These are phyloP conservation scores for Gadus macrocephalus DNA, from an alignment of 2,113 vertebrate genomes.

Conservation along the genomic window DNA sequence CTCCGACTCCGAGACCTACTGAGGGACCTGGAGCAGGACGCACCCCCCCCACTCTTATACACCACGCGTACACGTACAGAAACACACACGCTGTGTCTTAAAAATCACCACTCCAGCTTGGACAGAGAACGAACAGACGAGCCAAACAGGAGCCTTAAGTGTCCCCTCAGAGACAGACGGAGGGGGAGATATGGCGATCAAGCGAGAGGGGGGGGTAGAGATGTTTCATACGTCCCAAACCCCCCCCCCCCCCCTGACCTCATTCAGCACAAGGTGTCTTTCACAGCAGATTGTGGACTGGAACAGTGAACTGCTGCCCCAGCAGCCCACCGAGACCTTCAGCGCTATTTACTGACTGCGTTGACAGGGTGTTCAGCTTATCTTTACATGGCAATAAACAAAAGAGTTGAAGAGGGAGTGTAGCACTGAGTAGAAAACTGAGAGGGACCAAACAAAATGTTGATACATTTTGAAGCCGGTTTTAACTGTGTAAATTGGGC, in stretches of 20 bases:
- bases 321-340: constrained; percentile 38
- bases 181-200: constrained; percentile 17
- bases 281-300: constrained; percentile 4
- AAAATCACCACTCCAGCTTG: constrained; percentile 57
- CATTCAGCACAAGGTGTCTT: constrained; percentile 56
- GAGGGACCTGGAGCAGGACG: constrained; percentile 41
- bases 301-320: constrained; percentile 43
- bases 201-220: no score
- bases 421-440: constrained; percentile 52
- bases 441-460: constrained; percentile 62
- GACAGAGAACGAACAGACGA: constrained; percentile 41
- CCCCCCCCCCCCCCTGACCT: constrained; percentile 54
- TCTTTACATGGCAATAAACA: constrained; percentile 55
- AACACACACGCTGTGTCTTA: constrained; percentile 61
- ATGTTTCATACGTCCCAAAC: constrained; percentile 6
- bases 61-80: constrained; percentile 33
- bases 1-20: constrained; percentile 98
- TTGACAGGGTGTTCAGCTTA: constrained; percentile 30
- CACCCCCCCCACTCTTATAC: constrained; percentile 20
- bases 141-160: constrained; percentile 64
- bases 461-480: constrained; percentile 55
- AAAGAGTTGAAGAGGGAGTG: constrained; percentile 52
- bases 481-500: constrained; percentile 40
- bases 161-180: constrained; percentile 27
- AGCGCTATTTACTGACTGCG: constrained; percentile 35